phyloP scores from a whole-genome alignment of 2,113 vertebrate genomes.

The Centropus unirufus region DNA sequence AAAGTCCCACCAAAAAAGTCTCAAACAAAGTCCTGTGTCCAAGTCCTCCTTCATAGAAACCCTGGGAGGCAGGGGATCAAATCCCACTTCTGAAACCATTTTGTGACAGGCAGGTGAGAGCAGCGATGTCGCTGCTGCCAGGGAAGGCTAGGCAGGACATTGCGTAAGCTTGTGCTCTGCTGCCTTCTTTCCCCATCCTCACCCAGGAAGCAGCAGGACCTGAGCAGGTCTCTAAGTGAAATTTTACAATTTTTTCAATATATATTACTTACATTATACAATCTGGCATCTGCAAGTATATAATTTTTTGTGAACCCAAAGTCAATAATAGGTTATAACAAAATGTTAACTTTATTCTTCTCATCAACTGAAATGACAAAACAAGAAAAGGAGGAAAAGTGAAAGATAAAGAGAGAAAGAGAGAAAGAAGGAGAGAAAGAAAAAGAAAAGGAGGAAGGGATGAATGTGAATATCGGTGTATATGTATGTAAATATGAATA shows the following conservation, averaged over 20 bases:
- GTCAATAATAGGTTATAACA: not conserved
- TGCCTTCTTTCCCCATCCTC: rapidly evolving
- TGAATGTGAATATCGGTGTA: not conserved
- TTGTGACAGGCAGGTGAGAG: not conserved
- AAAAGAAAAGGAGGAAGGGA: not conserved
- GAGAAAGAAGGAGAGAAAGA: too few species aligned
- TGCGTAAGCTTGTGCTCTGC: not conserved
- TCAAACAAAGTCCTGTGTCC: not conserved
- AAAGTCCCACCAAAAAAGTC: too few species aligned
- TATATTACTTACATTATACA: not conserved
- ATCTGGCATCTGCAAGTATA: not conserved
- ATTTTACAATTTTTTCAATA: not conserved
- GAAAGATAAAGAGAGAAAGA: too few species aligned
- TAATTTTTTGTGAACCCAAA: not conserved
- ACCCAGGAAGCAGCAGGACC: not conserved
- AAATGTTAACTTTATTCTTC: not conserved
- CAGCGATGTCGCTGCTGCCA: not conserved
- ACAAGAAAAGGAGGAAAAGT: not conserved
- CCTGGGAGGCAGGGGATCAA: not conserved
- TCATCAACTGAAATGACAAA: not conserved
- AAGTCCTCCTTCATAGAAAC: not conserved
- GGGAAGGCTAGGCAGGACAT: not conserved
- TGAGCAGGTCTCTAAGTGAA: not conserved
- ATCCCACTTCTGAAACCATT: not conserved
- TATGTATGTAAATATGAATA: not conserved